Conservation (phyloP, 2,113 vertebrate species). For the Cavia porcellus region DNA sequence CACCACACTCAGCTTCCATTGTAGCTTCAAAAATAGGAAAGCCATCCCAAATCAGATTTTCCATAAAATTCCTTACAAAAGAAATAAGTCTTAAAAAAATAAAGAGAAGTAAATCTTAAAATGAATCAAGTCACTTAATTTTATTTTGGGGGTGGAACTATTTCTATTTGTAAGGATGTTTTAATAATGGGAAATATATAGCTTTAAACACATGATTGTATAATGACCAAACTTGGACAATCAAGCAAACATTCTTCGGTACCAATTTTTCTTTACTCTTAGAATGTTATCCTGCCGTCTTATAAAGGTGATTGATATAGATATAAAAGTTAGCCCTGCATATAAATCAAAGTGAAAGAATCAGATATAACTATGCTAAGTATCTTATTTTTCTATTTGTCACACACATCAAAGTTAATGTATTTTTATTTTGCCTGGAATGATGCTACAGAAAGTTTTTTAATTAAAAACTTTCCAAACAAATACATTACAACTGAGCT, state of each 20-base stretch:
- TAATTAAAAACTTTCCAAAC: conserved; percentile 62
- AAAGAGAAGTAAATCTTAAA: conserved; percentile 70
- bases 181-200: conserved; percentile 59
- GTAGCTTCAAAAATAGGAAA: conserved; percentile 51
- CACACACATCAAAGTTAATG: conserved; percentile 54
- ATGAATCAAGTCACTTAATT: conserved; percentile 24
- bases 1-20: background rate
- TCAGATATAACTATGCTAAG: conserved; percentile 52
- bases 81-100: conserved; percentile 62
- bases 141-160: conserved; percentile 32
- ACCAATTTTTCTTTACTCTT: conserved; percentile 61
- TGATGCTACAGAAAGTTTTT: conserved; percentile 55
- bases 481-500: conserved; percentile 51
- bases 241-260: conserved; percentile 52
- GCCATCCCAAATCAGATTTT: conserved; percentile 55
- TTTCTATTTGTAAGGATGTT: conserved; percentile 45
- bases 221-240: conserved; percentile 42
- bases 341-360: conserved; percentile 59
- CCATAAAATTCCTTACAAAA: conserved; percentile 67
- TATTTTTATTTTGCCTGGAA: conserved; percentile 65
- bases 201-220: conserved; percentile 53
- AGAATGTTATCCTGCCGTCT: conserved; percentile 66
- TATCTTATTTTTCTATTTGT: conserved; percentile 66
- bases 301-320: conserved; percentile 71
- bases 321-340: conserved; percentile 69